Percentiles rank a stretch among this genome's conserved stretches.
Evolutionary conservation across 1,140 invertebrate species (phyloP).

Genomic region (Delia radicum): DNA sequence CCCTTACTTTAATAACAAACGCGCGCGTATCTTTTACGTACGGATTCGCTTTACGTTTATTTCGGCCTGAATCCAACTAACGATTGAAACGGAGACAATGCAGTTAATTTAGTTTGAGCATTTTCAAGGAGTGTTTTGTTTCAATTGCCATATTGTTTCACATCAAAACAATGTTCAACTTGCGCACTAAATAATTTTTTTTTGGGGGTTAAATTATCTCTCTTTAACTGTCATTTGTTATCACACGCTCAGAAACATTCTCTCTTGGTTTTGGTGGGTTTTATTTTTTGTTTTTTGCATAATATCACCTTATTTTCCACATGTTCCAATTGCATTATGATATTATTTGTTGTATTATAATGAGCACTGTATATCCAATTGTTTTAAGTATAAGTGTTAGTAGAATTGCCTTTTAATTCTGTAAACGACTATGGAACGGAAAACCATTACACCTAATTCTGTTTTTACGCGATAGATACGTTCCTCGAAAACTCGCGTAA

Average conservation of each 20-base stretch:
- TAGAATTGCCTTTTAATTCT: no score
- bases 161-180: conserved; percentile 1
- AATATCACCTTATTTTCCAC: neutral
- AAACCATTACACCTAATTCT: no score
- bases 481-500: no score
- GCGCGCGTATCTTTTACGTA: conserved; percentile 8
- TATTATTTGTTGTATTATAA: no score
- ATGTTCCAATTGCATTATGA: neutral
- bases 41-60: conserved; percentile 3
- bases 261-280: neutral
- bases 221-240: neutral
- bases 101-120: conserved; percentile 18
- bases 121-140: conserved; percentile 24
- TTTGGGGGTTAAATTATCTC: neutral
- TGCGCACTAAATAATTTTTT: neutral
- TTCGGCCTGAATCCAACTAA: conserved; percentile 23
- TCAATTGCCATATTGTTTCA: neutral
- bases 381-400: no score
- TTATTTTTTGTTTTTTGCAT: neutral
- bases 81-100: conserved; percentile 19
- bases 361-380: no score
- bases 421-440: no score
- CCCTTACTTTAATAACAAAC: conserved; percentile 16
- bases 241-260: neutral
- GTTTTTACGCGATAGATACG: no score